Base-by-base conservation (phyloP, 2,888 invertebrate genomes). In the Sphaerophoria rueppellii region DNA sequence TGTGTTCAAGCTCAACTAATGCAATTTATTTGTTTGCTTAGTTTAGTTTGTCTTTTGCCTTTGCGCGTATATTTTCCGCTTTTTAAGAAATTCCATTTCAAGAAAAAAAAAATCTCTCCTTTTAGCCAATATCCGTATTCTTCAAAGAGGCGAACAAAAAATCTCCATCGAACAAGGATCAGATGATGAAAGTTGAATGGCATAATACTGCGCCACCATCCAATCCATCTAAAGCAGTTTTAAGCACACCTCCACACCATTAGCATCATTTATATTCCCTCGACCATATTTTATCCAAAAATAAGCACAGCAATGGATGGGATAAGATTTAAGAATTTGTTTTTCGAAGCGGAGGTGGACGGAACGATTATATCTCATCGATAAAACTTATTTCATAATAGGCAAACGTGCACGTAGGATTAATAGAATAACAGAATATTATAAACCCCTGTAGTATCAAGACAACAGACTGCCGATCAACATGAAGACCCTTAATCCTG, bases 1-100 rank as follows among this genome's bases (percentile, higher is more conserved):
- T 57, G 67, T 85, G 80, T 80, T 85, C 85, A 85, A 77, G 85
- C 85, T 77, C 81, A 55, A 76, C 80, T 85, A 85, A 85, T 85
- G 85, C 85, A 85, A 85, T 85, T 85, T 81, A 82, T 85, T 85
- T 85, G 85, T 85, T 85, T 85, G 85, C 85, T 76, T 63, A 77
- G 52, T 81, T 73, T 61, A 76, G 69, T 85, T 70, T 76, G 72
- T 67, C 70, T 73, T 69, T 58, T 76, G 72, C 72, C 70, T 73
- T 69, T 58, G 81, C 63, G 76, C 63, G 76, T 76, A 77, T 73
- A 85, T 81, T 77, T 85, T 85, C 69, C 81, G 81, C 81, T 63
- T 74, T 85, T 85, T 77, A 81, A 80, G 85, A 80, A 85, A 81
- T 85, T 85, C 69, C 73, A 85, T 76, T 65, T 61, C 61, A 60